Percentiles rank a stretch among this genome's conserved stretches.
Conservation (phyloP, 2,113 vertebrate genomes). For the Gallinago jamesoni region DNA sequence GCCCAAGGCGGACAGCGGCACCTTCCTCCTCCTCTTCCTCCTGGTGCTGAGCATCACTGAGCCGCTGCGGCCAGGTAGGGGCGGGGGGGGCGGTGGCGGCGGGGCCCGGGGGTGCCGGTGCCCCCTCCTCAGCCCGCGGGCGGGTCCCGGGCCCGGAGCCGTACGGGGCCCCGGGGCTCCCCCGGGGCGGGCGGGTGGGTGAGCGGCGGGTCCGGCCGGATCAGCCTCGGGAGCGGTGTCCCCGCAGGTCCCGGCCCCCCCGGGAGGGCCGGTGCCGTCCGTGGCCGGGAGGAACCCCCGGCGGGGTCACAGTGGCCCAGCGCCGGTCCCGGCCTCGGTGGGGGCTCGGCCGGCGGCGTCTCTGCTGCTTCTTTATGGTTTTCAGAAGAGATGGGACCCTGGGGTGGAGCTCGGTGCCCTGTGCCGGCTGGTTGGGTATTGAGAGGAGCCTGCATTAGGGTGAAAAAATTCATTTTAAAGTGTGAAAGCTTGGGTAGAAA, state of each 20-base stretch:
- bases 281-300: neutral
- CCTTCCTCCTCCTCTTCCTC: slow-evolving; percentile 89
- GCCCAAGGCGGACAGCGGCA: slow-evolving; percentile 93
- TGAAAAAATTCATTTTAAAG: neutral
- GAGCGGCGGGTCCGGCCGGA: neutral
- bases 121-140: neutral
- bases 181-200: neutral
- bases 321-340: neutral
- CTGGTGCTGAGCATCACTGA: slow-evolving; percentile 90
- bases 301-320: neutral
- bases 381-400: neutral
- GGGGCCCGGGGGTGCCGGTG: neutral
- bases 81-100: neutral
- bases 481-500: neutral
- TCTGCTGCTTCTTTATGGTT: neutral
- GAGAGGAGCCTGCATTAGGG: neutral
- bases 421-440: neutral
- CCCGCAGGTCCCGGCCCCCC: neutral
- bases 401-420: too few relatives aligned
- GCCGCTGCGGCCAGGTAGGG: slow-evolving; percentile 90
- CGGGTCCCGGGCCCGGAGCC: neutral
- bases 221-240: neutral
- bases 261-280: neutral
- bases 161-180: neutral
- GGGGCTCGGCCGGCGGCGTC: neutral